A percentile compares a stretch with the other conserved stretches of the same genome.
Conservation (phyloP, 2,888 invertebrate genomes). For the Cephus spinipes region DNA sequence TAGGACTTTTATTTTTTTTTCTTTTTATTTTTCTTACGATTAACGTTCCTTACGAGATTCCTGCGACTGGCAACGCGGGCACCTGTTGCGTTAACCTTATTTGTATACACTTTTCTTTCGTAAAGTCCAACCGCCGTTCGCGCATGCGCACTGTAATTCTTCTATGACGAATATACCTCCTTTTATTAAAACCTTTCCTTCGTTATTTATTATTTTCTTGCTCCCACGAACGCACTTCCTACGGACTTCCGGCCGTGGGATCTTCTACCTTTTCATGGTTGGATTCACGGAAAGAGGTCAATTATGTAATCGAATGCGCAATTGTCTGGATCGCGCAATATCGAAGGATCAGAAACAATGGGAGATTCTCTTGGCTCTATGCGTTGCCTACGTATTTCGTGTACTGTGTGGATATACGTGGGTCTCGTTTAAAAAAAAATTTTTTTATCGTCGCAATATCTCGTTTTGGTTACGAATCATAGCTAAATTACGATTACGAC, state of each 20-base stretch:
- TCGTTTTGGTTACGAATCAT: neutral
- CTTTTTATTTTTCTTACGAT: neutral
- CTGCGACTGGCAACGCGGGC: neutral
- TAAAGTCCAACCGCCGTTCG: neutral
- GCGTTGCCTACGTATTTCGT: neutral
- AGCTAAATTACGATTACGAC: neutral
- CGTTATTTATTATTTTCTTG: neutral
- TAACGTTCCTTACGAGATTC: neutral
- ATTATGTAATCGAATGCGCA: neutral
- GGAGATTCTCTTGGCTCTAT: neutral
- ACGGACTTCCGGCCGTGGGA: neutral
- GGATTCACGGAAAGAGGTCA: neutral
- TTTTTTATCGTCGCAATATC: neutral
- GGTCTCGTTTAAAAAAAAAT: too few relatives aligned
- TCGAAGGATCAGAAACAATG: neutral
- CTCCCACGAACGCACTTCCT: neutral
- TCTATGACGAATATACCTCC: neutral
- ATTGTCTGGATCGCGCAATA: neutral
- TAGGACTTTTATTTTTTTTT: neutral
- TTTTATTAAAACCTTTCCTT: neutral
- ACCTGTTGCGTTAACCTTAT: neutral
- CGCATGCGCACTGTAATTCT: neutral
- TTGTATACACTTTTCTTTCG: neutral
- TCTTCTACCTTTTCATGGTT: neutral
- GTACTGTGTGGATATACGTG: neutral